Evolutionary conservation across 2,888 invertebrate genomes (phyloP), one percentile per base, ranked within the genome.

Genomic region (Tetrapedia diversipes): DNA sequence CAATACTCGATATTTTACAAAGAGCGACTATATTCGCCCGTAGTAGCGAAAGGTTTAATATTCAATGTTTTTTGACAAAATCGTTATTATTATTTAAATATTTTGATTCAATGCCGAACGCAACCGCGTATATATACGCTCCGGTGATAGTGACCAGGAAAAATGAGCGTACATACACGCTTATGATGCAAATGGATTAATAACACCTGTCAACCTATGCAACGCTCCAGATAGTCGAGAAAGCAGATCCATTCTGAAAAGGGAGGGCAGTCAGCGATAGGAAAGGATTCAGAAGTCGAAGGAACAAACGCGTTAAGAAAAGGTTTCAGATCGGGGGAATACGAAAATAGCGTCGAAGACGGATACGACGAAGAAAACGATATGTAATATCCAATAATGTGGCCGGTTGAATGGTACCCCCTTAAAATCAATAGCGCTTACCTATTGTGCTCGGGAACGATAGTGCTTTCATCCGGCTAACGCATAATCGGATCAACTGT

Each of bases 321-420:
- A 39, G 49, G 66, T 59, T 76, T 79, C 49, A 45, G 59, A 54
- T 45, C 51, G 59, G 45, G 8, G 37, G 65, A 39, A 53, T 24
- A 32, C 14, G 39, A 54, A 56, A 60, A 67, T 70, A 39, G 60
- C 67, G 69, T 70, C 73, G 54, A 57, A 56, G 37, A 41, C 61
- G 41, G 45, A 45, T 63, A 59, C 56, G 34, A 80, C 64, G 71
- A 68, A 74, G 64, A 45, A 66, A 60, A 67, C 68, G 53, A 56
- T 60, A 75, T 65, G 66, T 72, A 67, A 64, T 80, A 74, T 54
- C 59, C 71, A 57, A 82, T 74, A 69, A 82, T 65, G 59, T 39
- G n/a, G 34, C 41, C 37, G 16, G 43, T 19, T 57, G 63, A 65
- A 67, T 67, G 69, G 53, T 32, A 54, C 51, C 45, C 53, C 49